Base-by-base conservation (phyloP, 2,797 vertebrate species). In the Pipistrellus pipistrellus region DNA sequence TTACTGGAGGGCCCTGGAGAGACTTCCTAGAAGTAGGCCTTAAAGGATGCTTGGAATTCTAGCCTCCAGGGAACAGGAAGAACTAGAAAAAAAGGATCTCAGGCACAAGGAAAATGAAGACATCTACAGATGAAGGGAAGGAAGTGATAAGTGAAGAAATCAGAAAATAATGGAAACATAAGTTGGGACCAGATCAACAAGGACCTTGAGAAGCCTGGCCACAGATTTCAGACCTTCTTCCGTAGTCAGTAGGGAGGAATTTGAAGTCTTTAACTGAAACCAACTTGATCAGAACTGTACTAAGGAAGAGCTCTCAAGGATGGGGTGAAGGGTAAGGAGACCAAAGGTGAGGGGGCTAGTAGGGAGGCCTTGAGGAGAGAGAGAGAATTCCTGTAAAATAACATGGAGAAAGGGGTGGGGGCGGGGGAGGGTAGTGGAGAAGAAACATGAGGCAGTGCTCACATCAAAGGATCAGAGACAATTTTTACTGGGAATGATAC, bases 61-160 rank as follows among this genome's bases (percentile, higher is more conserved):
- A 8, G 17, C 30, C 17, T 93, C 2, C 46, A 30, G 27, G 41
- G 64, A 71, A 41, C 15, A 95, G 32, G 14, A 69, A 23, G 2
- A 84, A 87, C 68, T 20, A 82, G 80, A 59, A 10, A 55, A 66
- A 85, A 94, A 41, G 20, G 12, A 38, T 46, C 64, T 6, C 2
- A 32, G 73, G 55, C 30, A 27, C 76, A 92, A 81, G n/a, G 55
- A 69, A 91, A 68, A 73, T n/a, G 25, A 93, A 81, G 41, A 85
- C 69, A 72, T 6, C 4, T 38, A 46, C 38, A 53, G 8, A 55
- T 17, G 46, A 88, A 35, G 23, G 44, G 85, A 80, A 75, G 32
- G 17, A 88, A 83, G 27, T 27, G 41, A 59, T 3, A 89, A 85
- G 20, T 55, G 25, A 88, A 83, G 17, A 41, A 66, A 41, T 83